Evolutionary conservation across 1,140 invertebrate genomes (phyloP).

Genomic region (Drosophila arizonae): DNA sequence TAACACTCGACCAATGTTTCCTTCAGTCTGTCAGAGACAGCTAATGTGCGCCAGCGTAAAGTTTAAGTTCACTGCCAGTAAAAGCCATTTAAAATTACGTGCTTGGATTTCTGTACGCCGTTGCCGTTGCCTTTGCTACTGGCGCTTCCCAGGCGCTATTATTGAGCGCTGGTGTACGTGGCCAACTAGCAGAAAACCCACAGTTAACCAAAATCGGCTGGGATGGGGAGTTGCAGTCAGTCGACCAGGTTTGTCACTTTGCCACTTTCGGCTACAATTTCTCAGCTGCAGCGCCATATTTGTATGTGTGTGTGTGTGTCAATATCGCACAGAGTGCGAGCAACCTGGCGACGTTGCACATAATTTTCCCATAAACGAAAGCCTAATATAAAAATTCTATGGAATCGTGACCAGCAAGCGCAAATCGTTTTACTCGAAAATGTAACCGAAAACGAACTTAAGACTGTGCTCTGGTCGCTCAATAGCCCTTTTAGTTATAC

Average conservation of each 20-base stretch:
- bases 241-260: constrained; percentile 43
- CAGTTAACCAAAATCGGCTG: background rate
- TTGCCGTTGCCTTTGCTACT: constrained; percentile 17
- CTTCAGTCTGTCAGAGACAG: constrained; percentile 62
- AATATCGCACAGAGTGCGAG: constrained; percentile 5
- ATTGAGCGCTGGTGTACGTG: constrained; percentile 68
- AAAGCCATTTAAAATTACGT: constrained; percentile 81
- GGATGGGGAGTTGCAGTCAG: constrained; percentile 23
- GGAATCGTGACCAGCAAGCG: constrained; percentile 72
- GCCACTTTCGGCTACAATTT: constrained; percentile 35
- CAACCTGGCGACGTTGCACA: constrained; percentile 57
- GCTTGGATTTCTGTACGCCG: constrained; percentile 65
- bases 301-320: constrained; percentile 12
- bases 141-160: constrained; percentile 49
- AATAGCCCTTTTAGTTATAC: constrained; percentile 1
- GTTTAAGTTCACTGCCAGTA: constrained; percentile 80
- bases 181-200: constrained; percentile 25
- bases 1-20: constrained; percentile 59
- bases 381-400: constrained; percentile 77
- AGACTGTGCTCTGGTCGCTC: background rate
- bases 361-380: constrained; percentile 80
- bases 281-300: constrained; percentile 11
- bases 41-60: constrained; percentile 71
- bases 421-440: constrained; percentile 40
- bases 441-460: constrained; percentile 10